These are phyloP conservation scores for Mormyrus iriodes DNA, from an alignment of 2,113 vertebrate genomes.

Conservation along the genomic window DNA sequence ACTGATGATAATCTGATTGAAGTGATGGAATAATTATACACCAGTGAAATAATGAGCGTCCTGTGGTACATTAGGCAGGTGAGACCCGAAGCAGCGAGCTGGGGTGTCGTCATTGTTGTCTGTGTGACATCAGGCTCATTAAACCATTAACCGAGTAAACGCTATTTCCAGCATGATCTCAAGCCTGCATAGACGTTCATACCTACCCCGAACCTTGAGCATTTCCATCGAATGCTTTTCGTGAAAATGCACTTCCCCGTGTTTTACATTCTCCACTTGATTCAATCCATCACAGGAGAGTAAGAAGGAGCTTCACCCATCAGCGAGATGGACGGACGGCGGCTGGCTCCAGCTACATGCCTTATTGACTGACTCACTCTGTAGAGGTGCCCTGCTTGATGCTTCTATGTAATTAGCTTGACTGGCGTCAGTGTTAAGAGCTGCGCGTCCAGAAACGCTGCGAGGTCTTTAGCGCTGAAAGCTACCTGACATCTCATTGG, in stretches of 20 bases:
- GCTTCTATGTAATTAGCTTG: not conserved
- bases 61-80: not conserved
- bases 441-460: not conserved
- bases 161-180: not conserved
- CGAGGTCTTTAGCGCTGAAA: constrained; percentile 4
- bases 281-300: not conserved
- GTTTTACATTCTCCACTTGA: not conserved
- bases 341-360: not conserved
- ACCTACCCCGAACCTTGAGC: not conserved
- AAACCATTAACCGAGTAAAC: not conserved
- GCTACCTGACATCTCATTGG: not conserved
- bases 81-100: constrained; percentile 11
- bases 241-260: not conserved
- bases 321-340: not conserved
- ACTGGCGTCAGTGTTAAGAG: not conserved
- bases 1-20: not conserved
- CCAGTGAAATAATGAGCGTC: not conserved
- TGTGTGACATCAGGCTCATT: constrained; percentile 12
- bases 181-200: not conserved
- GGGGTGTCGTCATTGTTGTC: constrained; percentile 20
- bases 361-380: constrained; percentile 2
- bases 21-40: constrained; percentile 12
- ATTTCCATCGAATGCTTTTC: not conserved
- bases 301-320: not conserved
- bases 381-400: not conserved